Evolutionary conservation across 1,140 invertebrate genomes (phyloP).

Genomic region (Akabosia matsudoensis): DNA sequence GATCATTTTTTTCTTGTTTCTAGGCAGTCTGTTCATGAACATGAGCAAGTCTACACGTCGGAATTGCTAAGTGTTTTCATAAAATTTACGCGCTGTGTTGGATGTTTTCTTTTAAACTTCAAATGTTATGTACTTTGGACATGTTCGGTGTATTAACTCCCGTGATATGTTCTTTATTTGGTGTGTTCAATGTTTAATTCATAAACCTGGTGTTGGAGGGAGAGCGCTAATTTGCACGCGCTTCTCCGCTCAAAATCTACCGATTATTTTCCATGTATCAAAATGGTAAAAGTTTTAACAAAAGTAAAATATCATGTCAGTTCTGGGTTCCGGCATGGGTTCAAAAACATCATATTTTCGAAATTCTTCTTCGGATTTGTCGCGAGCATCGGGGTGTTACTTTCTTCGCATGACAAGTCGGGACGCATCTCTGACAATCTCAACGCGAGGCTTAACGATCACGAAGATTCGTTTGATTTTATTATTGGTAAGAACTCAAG

Average conservation of each 20-base stretch:
- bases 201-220: too few relatives aligned
- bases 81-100: too few relatives aligned
- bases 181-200: neutral
- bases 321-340: slow-evolving; percentile 35
- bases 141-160: neutral
- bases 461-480: slow-evolving; percentile 40
- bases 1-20: too few relatives aligned
- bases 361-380: slow-evolving; percentile 41
- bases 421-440: slow-evolving; percentile 32
- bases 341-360: slow-evolving; percentile 39
- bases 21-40: too few relatives aligned
- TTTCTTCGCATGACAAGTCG: slow-evolving; percentile 32
- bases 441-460: slow-evolving; percentile 32
- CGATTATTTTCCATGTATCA: too few relatives aligned
- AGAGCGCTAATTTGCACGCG: too few relatives aligned
- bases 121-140: too few relatives aligned
- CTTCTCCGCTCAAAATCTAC: too few relatives aligned
- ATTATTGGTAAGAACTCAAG: slow-evolving; percentile 38
- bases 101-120: too few relatives aligned
- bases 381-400: slow-evolving; percentile 28
- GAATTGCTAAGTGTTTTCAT: too few relatives aligned
- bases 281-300: slow-evolving; percentile 20
- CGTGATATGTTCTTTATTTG: neutral
- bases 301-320: slow-evolving; percentile 32
- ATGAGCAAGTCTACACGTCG: too few relatives aligned